A percentile compares a stretch with the other conserved stretches of the same genome.
Conservation (phyloP, 2,113 vertebrate genomes). For the Stigmatopora nigra region DNA sequence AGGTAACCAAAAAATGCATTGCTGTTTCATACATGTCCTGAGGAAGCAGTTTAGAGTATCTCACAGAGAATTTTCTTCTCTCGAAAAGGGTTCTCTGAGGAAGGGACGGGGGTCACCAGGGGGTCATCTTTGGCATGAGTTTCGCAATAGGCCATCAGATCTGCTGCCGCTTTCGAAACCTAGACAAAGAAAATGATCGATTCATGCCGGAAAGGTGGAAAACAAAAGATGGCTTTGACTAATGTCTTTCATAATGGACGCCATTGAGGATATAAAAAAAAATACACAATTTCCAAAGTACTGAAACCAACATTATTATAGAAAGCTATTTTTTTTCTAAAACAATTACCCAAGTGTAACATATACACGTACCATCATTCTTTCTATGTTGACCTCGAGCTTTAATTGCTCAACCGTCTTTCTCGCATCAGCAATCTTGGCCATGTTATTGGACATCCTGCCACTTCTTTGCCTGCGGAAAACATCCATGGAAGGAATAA, state of each 20-base stretch:
- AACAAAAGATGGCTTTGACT: no score
- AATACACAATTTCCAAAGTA: no score
- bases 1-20: not conserved
- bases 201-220: not conserved
- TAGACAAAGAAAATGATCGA: constrained; percentile 37
- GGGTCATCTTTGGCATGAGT: constrained; percentile 79
- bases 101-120: constrained; percentile 71
- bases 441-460: constrained; percentile 88
- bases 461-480: constrained; percentile 20
- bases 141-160: constrained; percentile 82
- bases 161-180: constrained; percentile 84
- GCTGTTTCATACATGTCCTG: not conserved
- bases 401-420: constrained; percentile 86
- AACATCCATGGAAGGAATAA: constrained; percentile 4
- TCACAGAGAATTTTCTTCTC: constrained; percentile 79
- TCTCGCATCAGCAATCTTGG: constrained; percentile 84
- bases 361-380: constrained; percentile 77
- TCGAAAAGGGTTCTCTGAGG: constrained; percentile 82
- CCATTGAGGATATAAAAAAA: no score
- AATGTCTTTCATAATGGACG: no score
- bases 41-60: constrained; percentile 67
- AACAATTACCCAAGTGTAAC: not conserved
- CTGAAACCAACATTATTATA: no score
- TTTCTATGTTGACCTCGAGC: constrained; percentile 85
- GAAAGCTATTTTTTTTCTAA: no score